A percentile compares a stretch with the other conserved stretches of the same genome.
Conservation (phyloP, 2,797 vertebrate species). For the Squalus acanthias region DNA sequence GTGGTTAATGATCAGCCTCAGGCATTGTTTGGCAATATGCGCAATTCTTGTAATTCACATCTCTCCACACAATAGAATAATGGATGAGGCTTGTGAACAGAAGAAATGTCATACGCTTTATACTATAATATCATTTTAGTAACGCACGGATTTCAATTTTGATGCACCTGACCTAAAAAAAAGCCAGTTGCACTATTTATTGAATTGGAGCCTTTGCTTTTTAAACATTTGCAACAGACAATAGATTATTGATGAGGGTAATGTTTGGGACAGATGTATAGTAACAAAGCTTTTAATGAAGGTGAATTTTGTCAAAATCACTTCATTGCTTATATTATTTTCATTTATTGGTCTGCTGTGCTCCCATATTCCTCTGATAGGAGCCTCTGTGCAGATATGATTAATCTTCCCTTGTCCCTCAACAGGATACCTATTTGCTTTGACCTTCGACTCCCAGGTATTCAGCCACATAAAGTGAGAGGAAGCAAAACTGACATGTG, state of each 20-base stretch:
- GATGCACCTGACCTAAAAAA: not conserved
- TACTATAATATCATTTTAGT: conserved; percentile 8
- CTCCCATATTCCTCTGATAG: not conserved
- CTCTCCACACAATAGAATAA: not conserved
- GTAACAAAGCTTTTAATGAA: not conserved
- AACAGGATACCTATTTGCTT: not conserved
- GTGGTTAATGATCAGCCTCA: not conserved
- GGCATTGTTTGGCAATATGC: not conserved
- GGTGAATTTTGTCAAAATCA: not conserved
- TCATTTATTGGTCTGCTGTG: not conserved
- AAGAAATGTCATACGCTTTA: not conserved
- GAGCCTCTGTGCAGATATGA: not conserved
- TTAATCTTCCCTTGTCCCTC: not conserved
- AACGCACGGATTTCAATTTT: not conserved
- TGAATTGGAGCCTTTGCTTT: not conserved
- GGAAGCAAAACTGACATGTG: conserved; percentile 22
- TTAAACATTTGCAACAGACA: not conserved
- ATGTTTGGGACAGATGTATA: not conserved
- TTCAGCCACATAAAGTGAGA: not conserved
- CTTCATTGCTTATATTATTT: not conserved
- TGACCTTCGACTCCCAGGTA: not conserved
- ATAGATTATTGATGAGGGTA: not conserved
- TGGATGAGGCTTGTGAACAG: not conserved
- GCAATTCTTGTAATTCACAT: not conserved
- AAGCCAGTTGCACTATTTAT: not conserved